Percentiles rank a stretch among this genome's conserved stretches.
These are phyloP conservation scores for Actias luna DNA, from an alignment of 2,888 invertebrate species.

Conservation along the genomic window DNA sequence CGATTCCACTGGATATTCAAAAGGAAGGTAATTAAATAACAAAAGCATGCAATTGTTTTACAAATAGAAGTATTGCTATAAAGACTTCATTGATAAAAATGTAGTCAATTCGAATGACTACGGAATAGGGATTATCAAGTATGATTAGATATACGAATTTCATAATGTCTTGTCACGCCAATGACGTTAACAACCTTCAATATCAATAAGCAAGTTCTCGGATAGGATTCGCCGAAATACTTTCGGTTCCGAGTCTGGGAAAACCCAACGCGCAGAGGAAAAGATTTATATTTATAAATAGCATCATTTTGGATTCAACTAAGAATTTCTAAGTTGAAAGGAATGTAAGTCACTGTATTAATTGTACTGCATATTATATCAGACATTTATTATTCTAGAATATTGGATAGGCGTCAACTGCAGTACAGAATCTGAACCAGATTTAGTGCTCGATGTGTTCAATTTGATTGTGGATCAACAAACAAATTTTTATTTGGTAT, in stretches of 20 bases:
- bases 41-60: not conserved
- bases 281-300: constrained; percentile 29
- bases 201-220: constrained; percentile 56
- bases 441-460: too few relatives aligned
- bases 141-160: not conserved
- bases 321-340: not conserved
- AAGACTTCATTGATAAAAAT: too few relatives aligned
- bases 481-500: too few relatives aligned
- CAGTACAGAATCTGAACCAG: too few relatives aligned
- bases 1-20: not conserved
- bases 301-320: not conserved
- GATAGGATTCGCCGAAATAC: constrained; percentile 64
- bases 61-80: too few relatives aligned
- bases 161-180: not conserved
- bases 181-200: constrained; percentile 50
- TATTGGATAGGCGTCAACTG: too few relatives aligned
- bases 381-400: too few relatives aligned
- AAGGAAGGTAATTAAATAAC: not conserved
- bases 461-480: too few relatives aligned
- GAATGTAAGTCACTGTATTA: not conserved
- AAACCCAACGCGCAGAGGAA: constrained; percentile 54
- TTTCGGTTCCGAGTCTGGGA: constrained; percentile 58
- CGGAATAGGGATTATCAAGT: not conserved
- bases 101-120: too few relatives aligned
- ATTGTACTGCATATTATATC: not conserved